These are phyloP conservation scores for Percina caprodes DNA, from an alignment of 2,113 vertebrate genomes.

Conservation along the genomic window DNA sequence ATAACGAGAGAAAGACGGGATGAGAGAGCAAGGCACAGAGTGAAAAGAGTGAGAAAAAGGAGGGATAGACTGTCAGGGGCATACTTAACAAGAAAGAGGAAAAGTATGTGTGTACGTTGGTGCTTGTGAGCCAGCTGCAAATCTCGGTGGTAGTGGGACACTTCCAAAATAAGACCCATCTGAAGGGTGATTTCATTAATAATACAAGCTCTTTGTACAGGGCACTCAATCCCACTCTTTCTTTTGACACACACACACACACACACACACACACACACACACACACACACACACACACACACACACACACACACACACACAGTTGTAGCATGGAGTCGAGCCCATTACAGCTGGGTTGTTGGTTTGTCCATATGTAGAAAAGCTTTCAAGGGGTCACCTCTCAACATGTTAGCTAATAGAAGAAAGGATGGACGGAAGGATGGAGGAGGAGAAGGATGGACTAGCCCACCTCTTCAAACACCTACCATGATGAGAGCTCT, in stretches of 20 bases:
- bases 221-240: constrained; percentile 65
- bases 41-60: constrained; percentile 55
- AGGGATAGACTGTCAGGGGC: constrained; percentile 54
- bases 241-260: constrained; percentile 19
- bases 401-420: constrained; percentile 63
- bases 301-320: constrained; percentile 40
- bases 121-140: constrained; percentile 68
- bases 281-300: constrained; percentile 11
- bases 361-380: constrained; percentile 65
- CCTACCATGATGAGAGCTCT: constrained; percentile 60
- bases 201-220: constrained; percentile 81
- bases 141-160: constrained; percentile 72
- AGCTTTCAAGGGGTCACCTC: constrained; percentile 73
- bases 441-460: constrained; percentile 45
- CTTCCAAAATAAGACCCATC: constrained; percentile 81
- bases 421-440: constrained; percentile 42
- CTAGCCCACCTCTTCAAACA: constrained; percentile 63
- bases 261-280: constrained; percentile 37
- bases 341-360: constrained; percentile 69
- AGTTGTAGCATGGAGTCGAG: constrained; percentile 50
- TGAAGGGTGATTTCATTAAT: constrained; percentile 81
- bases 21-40: constrained; percentile 42
- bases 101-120: constrained; percentile 32
- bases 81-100: constrained; percentile 67
- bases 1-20: constrained; percentile 61